Evolutionary conservation across 1,140 invertebrate genomes (phyloP).

Genomic region (Zaprionus capensis): DNA sequence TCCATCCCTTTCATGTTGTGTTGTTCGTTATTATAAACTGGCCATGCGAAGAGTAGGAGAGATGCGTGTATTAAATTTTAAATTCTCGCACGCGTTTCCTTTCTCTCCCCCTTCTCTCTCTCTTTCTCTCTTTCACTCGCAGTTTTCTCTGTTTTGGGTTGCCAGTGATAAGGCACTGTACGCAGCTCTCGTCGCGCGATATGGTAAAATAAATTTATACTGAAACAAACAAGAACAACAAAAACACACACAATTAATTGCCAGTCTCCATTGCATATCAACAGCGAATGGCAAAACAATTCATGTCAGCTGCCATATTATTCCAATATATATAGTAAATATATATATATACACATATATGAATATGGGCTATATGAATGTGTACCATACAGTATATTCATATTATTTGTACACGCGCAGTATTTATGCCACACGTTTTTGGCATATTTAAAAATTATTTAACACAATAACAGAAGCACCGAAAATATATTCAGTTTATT

Average conservation of each 20-base stretch:
- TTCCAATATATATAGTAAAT: constrained; percentile 2
- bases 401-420: constrained; percentile 1
- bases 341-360: constrained; percentile 8
- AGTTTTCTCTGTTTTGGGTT: constrained; percentile 22
- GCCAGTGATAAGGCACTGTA: constrained; percentile 41
- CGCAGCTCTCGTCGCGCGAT: constrained; percentile 2
- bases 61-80: constrained; percentile 43
- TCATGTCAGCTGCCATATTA: constrained; percentile 40
- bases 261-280: constrained; percentile 16
- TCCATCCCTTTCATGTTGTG: background rate
- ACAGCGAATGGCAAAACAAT: constrained; percentile 24
- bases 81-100: background rate
- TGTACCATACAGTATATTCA: background rate
- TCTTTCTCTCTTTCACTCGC: background rate
- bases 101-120: background rate
- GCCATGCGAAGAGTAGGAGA: background rate
- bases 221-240: constrained; percentile 15
- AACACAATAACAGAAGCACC: constrained; percentile 31
- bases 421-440: constrained; percentile 10
- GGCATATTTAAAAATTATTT: constrained; percentile 49
- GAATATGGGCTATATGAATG: background rate
- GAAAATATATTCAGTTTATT: constrained; percentile 11
- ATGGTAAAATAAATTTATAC: constrained; percentile 37
- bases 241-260: constrained; percentile 39
- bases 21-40: constrained; percentile 18